phyloP scores from a whole-genome alignment of 1,140 invertebrate genomes.

The Heliconius eleuchia region DNA sequence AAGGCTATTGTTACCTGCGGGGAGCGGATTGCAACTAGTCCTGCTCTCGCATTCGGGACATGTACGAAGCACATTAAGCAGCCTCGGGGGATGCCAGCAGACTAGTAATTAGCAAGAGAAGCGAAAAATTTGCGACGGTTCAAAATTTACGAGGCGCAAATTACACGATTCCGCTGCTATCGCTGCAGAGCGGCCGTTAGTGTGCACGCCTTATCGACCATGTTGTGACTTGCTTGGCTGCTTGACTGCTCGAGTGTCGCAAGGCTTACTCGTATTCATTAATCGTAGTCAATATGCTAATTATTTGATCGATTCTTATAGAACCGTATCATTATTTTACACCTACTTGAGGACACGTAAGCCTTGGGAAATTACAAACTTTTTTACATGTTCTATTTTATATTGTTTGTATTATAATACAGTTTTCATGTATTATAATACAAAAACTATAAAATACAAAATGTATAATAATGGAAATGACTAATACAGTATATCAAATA shows the following conservation, averaged over 20 bases:
- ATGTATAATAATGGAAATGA: neutral
- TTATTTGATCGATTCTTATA: neutral
- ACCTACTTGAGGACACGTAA: too few species aligned
- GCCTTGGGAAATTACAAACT: too few species aligned
- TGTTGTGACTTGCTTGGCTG: constrained; percentile 43
- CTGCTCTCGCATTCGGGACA: constrained; percentile 72
- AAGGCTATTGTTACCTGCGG: constrained; percentile 73
- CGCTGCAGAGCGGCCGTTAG: constrained; percentile 72
- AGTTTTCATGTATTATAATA: too few species aligned
- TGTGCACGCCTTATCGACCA: constrained; percentile 77
- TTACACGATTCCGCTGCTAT: constrained; percentile 76
- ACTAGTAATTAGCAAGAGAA: constrained; percentile 78
- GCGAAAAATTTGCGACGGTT: constrained; percentile 79
- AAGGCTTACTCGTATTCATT: neutral
- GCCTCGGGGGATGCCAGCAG: constrained; percentile 72
- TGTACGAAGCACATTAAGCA: constrained; percentile 76
- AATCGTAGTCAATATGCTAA: neutral
- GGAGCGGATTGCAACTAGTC: constrained; percentile 63
- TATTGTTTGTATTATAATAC: too few species aligned
- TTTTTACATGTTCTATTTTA: too few species aligned
- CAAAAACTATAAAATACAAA: too few species aligned
- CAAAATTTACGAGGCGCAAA: constrained; percentile 80
- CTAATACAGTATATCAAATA: neutral
- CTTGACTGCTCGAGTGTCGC: constrained; percentile 29
- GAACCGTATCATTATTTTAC: too few species aligned